Evolutionary conservation across 2,113 vertebrate species (phyloP).

Genomic region (Ophthalmolycus amberensis): DNA sequence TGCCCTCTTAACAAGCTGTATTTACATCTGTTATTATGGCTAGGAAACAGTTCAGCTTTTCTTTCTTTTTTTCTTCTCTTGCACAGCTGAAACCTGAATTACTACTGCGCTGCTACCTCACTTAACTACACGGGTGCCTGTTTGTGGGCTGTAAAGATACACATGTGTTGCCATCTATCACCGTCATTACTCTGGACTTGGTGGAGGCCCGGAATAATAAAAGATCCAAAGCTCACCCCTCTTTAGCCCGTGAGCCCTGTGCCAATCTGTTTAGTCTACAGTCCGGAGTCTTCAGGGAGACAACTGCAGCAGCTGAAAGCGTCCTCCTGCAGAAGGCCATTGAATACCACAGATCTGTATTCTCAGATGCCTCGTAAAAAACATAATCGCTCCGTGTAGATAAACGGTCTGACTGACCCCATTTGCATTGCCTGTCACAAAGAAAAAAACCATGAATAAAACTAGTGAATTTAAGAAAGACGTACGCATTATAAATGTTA

Average conservation of each 20-base stretch:
- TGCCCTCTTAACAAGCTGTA: neutral
- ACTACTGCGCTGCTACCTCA: constrained; percentile 22
- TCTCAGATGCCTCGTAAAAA: constrained; percentile 67
- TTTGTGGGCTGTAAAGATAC: constrained; percentile 39
- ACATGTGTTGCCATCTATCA: constrained; percentile 41
- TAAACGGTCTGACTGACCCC: constrained; percentile 31
- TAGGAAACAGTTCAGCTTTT: neutral
- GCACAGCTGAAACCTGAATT: constrained; percentile 40
- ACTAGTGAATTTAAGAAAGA: neutral
- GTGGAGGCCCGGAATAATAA: constrained; percentile 39
- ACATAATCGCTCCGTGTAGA: constrained; percentile 35
- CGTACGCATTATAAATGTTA: constrained; percentile 1
- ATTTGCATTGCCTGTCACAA: constrained; percentile 41
- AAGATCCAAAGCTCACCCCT: constrained; percentile 34
- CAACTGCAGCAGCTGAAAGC: constrained; percentile 55
- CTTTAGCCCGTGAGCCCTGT: constrained; percentile 31
- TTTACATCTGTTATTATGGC: constrained; percentile 34
- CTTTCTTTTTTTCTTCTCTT: neutral
- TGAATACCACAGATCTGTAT: constrained; percentile 70
- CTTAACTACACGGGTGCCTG: constrained; percentile 17
- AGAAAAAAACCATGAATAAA: constrained; percentile 9
- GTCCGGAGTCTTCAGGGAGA: constrained; percentile 36
- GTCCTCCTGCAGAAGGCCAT: constrained; percentile 44
- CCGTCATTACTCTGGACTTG: constrained; percentile 41
- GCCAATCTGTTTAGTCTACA: constrained; percentile 52